Evolutionary conservation across 1,140 invertebrate species (phyloP).

Genomic region (Eupeodes corollae): DNA sequence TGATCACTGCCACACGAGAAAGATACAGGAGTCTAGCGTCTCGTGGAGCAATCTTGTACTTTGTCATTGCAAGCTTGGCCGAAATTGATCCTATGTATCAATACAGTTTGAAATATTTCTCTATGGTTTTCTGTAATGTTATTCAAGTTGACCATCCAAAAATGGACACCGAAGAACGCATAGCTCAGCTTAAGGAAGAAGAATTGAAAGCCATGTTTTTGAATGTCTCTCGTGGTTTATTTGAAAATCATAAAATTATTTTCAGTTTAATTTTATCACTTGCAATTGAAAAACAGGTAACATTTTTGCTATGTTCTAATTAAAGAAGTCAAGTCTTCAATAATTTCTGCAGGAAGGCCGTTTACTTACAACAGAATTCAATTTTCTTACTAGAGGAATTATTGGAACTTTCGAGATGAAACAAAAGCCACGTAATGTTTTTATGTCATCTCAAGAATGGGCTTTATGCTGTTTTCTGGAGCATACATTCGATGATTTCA

Average conservation of each 20-base stretch:
- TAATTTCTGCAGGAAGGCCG: constrained; percentile 27
- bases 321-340: constrained; percentile 18
- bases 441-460: constrained; percentile 45
- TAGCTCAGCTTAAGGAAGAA: constrained; percentile 56
- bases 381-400: constrained; percentile 61
- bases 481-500: constrained; percentile 43
- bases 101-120: constrained; percentile 83
- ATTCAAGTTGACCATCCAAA: constrained; percentile 49
- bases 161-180: constrained; percentile 45
- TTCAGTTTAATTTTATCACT: constrained; percentile 74
- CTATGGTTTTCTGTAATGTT: constrained; percentile 62
- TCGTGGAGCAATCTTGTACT: constrained; percentile 80
- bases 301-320: too few species aligned
- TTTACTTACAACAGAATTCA: constrained; percentile 51
- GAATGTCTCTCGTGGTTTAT: constrained; percentile 77
- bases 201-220: constrained; percentile 74
- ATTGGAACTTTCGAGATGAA: constrained; percentile 37
- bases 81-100: constrained; percentile 95
- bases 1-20: constrained; percentile 70
- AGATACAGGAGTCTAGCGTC: constrained; percentile 74
- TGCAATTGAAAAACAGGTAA: constrained; percentile 54
- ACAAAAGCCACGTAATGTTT: constrained; percentile 8
- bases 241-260: constrained; percentile 84
- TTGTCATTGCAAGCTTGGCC: constrained; percentile 75
- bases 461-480: constrained; percentile 45